phyloP scores from a whole-genome alignment of 2,797 vertebrate genomes.

The Cryptoblepharus egeriae region DNA sequence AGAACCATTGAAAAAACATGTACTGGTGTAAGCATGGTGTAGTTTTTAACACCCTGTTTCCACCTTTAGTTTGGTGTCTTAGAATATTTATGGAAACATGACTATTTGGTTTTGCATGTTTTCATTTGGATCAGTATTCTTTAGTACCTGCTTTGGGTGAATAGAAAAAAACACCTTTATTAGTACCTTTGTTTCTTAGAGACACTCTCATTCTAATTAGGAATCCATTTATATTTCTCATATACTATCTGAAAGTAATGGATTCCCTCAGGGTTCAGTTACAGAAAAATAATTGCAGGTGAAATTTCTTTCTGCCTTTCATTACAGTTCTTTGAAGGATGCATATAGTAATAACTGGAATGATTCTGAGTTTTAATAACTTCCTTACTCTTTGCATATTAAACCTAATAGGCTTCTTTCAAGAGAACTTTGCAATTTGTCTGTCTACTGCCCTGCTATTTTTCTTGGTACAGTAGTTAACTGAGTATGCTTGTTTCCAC shows the following conservation, averaged over 20 bases:
- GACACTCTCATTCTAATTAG: slow-evolving; percentile 56
- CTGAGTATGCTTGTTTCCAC: background rate
- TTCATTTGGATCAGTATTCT: slow-evolving; percentile 2
- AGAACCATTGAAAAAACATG: background rate
- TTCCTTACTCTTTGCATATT: slow-evolving; percentile 28
- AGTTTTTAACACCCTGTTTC: background rate
- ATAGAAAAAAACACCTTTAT: slow-evolving; percentile 29
- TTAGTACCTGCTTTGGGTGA: slow-evolving; percentile 13
- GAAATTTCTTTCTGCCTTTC: slow-evolving; percentile 62
- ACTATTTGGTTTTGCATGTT: background rate
- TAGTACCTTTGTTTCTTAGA: slow-evolving; percentile 37
- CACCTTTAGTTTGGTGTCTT: slow-evolving; percentile 38
- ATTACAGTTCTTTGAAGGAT: slow-evolving; percentile 49
- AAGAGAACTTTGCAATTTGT: background rate
- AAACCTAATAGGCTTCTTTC: background rate
- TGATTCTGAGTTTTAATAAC: slow-evolving; percentile 23
- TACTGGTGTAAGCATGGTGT: background rate
- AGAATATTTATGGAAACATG: slow-evolving; percentile 4
- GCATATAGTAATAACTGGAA: slow-evolving; percentile 60
- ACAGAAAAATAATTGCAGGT: slow-evolving; percentile 58
- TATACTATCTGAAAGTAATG: slow-evolving; percentile 50
- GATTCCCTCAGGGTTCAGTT: slow-evolving; percentile 55
- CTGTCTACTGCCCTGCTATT: background rate
- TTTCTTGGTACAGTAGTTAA: background rate
- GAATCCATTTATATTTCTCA: slow-evolving; percentile 43